These are phyloP conservation scores for Drosophila macrothrix DNA, from an alignment of 2,888 invertebrate species.

Conservation along the genomic window DNA sequence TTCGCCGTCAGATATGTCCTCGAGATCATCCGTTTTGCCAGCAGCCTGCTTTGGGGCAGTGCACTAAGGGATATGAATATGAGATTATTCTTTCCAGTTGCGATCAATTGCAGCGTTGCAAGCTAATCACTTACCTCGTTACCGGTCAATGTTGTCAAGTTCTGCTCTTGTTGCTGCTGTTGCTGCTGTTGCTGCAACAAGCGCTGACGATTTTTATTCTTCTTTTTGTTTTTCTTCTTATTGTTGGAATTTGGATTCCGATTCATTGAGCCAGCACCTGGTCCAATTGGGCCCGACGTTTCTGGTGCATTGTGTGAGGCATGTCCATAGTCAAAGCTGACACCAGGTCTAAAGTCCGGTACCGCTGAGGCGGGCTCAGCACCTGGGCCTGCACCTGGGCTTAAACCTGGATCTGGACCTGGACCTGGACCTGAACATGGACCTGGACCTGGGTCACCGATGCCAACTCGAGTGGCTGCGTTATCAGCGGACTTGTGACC, in stretches of 20 bases:
- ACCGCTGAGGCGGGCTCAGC: background rate
- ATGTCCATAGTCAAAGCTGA: constrained; percentile 90
- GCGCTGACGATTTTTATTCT: constrained; percentile 35
- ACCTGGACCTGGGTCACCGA: constrained; percentile 11
- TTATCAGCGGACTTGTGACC: constrained; percentile 87
- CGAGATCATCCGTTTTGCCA: constrained; percentile 68
- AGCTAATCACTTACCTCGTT: constrained; percentile 31
- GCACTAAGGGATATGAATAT: constrained; percentile 16
- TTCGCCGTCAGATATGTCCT: constrained; percentile 83
- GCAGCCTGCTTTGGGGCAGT: background rate
- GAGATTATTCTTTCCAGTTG: constrained; percentile 6
- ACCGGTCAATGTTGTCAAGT: background rate
- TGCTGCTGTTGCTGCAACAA: constrained; percentile 31
- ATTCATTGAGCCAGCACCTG: constrained; percentile 13
- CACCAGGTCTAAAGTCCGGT: constrained; percentile 87
- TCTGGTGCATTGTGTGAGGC: constrained; percentile 72
- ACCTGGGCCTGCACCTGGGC: background rate
- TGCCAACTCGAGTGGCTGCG: constrained; percentile 15
- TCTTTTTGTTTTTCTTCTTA: constrained; percentile 50
- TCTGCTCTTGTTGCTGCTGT: constrained; percentile 26
- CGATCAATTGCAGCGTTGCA: background rate
- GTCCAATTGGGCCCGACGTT: background rate
- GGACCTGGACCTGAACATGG: background rate
- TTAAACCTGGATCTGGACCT: constrained; percentile 8
- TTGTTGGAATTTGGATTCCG: constrained; percentile 22